Conservation (phyloP, 2,888 invertebrate species). For the Cerastis rubricosa region DNA sequence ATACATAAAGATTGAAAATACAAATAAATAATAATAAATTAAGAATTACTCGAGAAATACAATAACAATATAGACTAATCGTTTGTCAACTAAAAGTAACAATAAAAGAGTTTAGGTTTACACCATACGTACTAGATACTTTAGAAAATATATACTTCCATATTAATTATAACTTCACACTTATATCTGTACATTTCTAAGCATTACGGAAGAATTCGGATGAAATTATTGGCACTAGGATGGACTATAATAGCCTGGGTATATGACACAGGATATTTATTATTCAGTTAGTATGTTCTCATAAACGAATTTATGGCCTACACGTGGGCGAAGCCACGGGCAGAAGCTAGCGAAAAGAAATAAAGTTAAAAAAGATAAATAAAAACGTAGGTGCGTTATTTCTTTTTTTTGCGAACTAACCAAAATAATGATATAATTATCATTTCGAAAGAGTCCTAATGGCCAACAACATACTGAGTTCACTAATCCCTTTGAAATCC, state of each 20-base stretch:
- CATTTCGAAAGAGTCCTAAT: not conserved
- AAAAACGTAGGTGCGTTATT: not conserved
- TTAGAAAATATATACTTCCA: not conserved
- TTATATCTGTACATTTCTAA: not conserved
- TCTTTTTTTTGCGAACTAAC: not conserved
- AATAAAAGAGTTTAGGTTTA: not conserved
- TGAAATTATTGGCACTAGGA: not conserved
- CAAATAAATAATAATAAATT: too few species aligned
- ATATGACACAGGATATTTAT: not conserved
- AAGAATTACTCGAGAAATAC: too few species aligned
- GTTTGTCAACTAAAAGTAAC: too few species aligned
- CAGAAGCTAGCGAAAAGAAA: not conserved
- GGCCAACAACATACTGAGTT: not conserved
- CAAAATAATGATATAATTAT: not conserved
- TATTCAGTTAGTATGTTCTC: not conserved
- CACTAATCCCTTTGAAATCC: slow-evolving; percentile 9
- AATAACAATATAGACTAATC: too few species aligned
- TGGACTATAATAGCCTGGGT: not conserved
- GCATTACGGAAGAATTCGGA: not conserved
- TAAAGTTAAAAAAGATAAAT: not conserved
- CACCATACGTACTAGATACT: not conserved
- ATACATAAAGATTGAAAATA: too few species aligned
- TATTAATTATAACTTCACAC: too few species aligned
- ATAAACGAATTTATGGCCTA: not conserved
- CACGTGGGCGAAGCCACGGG: not conserved